A percentile compares a stretch with the other conserved stretches of the same genome.
Conservation (phyloP, 2,797 vertebrate species). For the Lutjanus argentimaculatus region DNA sequence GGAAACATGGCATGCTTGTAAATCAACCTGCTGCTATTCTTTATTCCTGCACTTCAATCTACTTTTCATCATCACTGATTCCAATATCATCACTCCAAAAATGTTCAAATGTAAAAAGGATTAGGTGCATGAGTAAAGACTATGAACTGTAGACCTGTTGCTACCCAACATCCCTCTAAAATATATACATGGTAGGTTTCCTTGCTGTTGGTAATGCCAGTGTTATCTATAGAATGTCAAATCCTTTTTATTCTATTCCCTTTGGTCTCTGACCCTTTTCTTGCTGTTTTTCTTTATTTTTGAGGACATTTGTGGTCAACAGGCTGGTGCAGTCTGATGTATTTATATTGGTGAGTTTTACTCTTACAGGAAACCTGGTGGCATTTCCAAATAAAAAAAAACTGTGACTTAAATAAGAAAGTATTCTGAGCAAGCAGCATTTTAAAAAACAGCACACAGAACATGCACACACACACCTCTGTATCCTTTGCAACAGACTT, state of each 20-base stretch:
- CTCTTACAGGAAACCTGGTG: conserved; percentile 9
- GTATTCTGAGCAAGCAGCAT: conserved; percentile 2
- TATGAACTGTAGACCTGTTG: neutral
- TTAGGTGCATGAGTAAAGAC: neutral
- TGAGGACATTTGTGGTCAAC: conserved; percentile 27
- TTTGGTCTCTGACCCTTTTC: neutral
- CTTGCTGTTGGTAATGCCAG: no score
- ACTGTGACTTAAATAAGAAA: conserved; percentile 20
- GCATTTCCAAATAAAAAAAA: conserved; percentile 17
- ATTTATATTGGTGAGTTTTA: conserved; percentile 52
- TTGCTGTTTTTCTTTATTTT: neutral
- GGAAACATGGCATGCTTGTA: neutral
- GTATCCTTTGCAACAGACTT: conserved; percentile 24
- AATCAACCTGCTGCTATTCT: no score
- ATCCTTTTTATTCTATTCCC: no score
- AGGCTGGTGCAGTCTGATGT: conserved; percentile 16
- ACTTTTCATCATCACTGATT: no score
- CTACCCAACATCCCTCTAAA: neutral
- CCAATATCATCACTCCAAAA: neutral
- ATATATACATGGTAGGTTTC: neutral
- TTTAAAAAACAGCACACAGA: conserved; percentile 33
- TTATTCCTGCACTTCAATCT: no score
- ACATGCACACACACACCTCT: conserved; percentile 45
- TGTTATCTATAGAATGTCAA: no score
- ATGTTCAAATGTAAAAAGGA: neutral